Percentiles rank a stretch among this genome's conserved stretches.
Conservation (phyloP, 1,140 invertebrate genomes). For the Dendrolimus punctatus region DNA sequence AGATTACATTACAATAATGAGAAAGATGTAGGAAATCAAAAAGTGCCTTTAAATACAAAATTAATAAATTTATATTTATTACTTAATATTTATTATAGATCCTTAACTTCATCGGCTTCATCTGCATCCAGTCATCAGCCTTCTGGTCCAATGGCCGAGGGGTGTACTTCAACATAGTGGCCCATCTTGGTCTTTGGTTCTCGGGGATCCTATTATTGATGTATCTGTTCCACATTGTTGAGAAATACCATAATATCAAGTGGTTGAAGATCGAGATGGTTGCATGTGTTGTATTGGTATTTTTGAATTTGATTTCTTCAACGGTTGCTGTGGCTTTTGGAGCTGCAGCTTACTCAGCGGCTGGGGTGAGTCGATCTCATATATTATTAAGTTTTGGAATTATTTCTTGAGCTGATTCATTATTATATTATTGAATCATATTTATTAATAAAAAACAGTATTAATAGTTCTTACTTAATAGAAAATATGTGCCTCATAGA, state of each 20-base stretch:
- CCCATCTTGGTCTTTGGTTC: constrained; percentile 85
- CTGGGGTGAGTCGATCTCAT: constrained; percentile 75
- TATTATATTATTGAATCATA: too few relatives aligned
- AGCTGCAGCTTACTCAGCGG: constrained; percentile 74
- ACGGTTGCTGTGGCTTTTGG: constrained; percentile 77
- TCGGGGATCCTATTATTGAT: constrained; percentile 82
- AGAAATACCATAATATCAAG: constrained; percentile 86
- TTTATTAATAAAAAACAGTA: too few relatives aligned
- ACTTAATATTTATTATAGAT: too few relatives aligned
- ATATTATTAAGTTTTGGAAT: background rate
- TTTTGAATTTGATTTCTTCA: constrained; percentile 82
- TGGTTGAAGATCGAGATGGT: constrained; percentile 90
- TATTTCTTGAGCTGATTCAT: too few relatives aligned
- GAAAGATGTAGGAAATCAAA: too few relatives aligned
- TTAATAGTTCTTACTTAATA: too few relatives aligned
- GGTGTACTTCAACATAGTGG: constrained; percentile 86
- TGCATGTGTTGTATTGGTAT: constrained; percentile 77
- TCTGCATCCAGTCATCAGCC: constrained; percentile 81
- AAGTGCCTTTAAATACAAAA: too few relatives aligned
- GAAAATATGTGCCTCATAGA: too few relatives aligned
- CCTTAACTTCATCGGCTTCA: constrained; percentile 85
- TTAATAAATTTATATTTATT: too few relatives aligned
- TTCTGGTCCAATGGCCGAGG: constrained; percentile 73
- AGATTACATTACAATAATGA: too few relatives aligned
- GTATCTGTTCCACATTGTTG: constrained; percentile 88